These are phyloP conservation scores for Urocolius indicus DNA, from an alignment of 2,113 vertebrate genomes.

Conservation along the genomic window DNA sequence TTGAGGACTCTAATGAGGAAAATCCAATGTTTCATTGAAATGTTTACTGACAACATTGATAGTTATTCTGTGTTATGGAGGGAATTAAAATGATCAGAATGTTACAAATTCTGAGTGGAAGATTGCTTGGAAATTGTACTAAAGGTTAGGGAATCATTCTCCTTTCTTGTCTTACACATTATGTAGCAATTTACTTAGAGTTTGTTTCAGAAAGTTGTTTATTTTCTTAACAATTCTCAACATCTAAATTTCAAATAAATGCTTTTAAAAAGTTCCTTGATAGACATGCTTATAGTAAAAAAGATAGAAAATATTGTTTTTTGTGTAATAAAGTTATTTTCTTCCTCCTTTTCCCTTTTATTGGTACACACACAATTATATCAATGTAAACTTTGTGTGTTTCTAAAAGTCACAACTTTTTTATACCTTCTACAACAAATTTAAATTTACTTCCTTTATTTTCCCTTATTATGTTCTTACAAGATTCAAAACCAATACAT, in stretches of 20 bases:
- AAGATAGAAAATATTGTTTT: neutral
- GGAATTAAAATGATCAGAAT: neutral
- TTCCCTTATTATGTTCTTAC: neutral
- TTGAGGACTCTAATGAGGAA: neutral
- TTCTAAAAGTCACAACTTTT: neutral
- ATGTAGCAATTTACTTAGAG: neutral
- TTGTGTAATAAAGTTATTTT: neutral
- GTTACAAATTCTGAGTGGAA: neutral
- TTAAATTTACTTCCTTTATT: neutral
- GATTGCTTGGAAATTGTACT: neutral
- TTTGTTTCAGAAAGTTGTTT: neutral
- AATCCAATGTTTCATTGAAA: neutral
- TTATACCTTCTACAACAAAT: neutral
- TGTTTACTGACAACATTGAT: neutral
- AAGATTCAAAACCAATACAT: neutral
- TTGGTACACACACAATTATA: neutral
- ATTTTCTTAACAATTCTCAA: neutral
- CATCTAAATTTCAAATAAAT: neutral
- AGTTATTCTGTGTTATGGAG: neutral
- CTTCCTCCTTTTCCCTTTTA: neutral
- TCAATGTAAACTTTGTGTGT: neutral
- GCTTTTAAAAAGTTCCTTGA: neutral
- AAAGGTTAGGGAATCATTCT: neutral
- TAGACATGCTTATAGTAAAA: neutral
- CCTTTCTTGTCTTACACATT: neutral